Conservation (phyloP, 2,113 vertebrate species). For the Neoarius graeffei region DNA sequence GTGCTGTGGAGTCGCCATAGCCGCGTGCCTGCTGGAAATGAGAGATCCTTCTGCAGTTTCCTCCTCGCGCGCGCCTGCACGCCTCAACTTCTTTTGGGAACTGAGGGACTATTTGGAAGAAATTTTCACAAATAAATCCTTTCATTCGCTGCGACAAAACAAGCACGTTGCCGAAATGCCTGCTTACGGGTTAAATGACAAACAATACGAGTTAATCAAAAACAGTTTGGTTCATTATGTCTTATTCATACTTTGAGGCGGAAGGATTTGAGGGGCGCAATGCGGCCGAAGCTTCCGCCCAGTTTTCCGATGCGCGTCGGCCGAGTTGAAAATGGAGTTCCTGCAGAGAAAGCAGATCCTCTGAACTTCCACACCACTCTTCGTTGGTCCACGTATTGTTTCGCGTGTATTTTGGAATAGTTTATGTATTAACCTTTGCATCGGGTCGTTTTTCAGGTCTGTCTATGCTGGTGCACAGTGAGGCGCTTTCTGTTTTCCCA, state of each 20-base stretch:
- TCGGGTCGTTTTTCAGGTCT: slow-evolving; percentile 55
- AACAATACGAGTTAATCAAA: background rate
- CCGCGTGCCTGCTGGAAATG: slow-evolving; percentile 60
- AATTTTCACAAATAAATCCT: slow-evolving; percentile 46
- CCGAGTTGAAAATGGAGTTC: slow-evolving; percentile 81
- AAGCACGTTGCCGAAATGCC: background rate
- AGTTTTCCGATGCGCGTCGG: slow-evolving; percentile 79
- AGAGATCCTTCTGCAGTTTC: slow-evolving; percentile 39
- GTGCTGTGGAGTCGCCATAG: background rate
- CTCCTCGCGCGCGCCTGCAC: slow-evolving; percentile 47
- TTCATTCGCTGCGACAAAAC: background rate
- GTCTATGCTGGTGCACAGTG: slow-evolving; percentile 64
- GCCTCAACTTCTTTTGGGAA: slow-evolving; percentile 78
- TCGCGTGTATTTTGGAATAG: slow-evolving; percentile 19
- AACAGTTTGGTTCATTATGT: background rate
- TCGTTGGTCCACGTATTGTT: background rate
- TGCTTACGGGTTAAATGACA: background rate
- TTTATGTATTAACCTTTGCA: background rate
- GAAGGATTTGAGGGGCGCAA: slow-evolving; percentile 75
- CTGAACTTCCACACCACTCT: slow-evolving; percentile 68
- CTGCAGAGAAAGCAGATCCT: slow-evolving; percentile 75
- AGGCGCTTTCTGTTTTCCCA: slow-evolving; percentile 65
- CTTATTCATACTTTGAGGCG: slow-evolving; percentile 68
- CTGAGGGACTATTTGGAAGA: slow-evolving; percentile 71
- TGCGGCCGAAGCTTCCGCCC: slow-evolving; percentile 85